phyloP scores from a whole-genome alignment of 37 sponge, comb jelly and placozoan species.

The Agelas oroides region DNA sequence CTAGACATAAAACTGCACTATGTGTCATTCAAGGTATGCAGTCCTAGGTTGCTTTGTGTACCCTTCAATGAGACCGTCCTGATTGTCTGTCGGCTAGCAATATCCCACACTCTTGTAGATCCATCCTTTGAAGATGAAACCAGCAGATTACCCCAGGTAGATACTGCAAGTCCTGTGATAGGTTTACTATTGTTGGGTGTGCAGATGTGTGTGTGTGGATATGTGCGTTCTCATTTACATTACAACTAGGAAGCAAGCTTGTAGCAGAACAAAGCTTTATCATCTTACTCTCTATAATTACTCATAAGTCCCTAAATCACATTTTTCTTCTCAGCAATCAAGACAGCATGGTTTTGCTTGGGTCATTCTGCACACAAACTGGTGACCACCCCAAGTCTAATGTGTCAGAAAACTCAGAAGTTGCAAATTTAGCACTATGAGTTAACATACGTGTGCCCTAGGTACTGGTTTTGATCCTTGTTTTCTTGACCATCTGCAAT shows the following conservation, averaged over 20 bases:
- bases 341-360: no score
- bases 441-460: constrained; percentile 35
- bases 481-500: neutral
- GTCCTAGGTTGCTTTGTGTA: neutral
- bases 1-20: no score
- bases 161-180: constrained; percentile 62
- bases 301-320: no score
- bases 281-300: no score
- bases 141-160: constrained; percentile 34
- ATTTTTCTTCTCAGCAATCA: no score
- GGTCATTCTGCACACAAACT: no score
- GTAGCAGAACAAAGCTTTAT: no score
- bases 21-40: no score
- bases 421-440: neutral
- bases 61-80: constrained; percentile 4
- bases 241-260: no score
- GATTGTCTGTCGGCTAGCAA: constrained; percentile 64
- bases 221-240: neutral
- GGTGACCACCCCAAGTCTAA: no score
- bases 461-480: neutral
- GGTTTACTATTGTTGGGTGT: constrained; percentile 47
- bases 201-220: neutral
- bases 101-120: constrained; percentile 72
- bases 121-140: constrained; percentile 71
- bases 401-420: neutral